phyloP scores from a whole-genome alignment of 2,797 vertebrate genomes.

The Coranthus polyacanthus region DNA sequence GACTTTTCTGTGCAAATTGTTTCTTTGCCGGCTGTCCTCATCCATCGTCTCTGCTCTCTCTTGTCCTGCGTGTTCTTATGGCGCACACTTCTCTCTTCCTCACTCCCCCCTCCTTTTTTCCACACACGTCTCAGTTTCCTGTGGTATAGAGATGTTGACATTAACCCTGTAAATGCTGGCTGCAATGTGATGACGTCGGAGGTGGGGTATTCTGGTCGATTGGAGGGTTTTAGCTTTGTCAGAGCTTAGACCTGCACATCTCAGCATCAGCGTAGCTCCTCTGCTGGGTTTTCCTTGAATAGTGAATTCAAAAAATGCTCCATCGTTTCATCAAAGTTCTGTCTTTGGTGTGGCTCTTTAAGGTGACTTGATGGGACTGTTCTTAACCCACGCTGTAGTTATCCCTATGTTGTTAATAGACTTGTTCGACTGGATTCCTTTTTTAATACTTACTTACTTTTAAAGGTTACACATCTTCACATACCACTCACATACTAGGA shows the following conservation, averaged over 20 bases:
- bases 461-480: conserved; percentile 7
- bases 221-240: conserved; percentile 2
- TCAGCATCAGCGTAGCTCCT: conserved; percentile 20
- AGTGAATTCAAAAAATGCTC: not conserved
- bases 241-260: not conserved
- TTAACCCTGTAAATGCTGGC: conserved; percentile 83
- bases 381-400: not conserved
- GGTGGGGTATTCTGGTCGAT: conserved; percentile 9
- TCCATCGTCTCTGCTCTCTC: conserved; percentile 32
- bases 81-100: conserved; percentile 40
- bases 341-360: not conserved
- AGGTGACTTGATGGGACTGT: not conserved
- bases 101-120: conserved; percentile 36
- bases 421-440: conserved; percentile 28
- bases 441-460: conserved; percentile 8
- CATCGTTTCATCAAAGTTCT: conserved; percentile 8
- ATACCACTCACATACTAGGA: too few relatives aligned
- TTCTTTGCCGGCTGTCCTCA: conserved; percentile 31
- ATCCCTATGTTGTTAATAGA: not conserved
- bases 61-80: conserved; percentile 41
- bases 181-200: conserved; percentile 43
- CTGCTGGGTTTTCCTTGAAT: not conserved
- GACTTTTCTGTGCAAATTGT: not conserved
- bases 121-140: conserved; percentile 69
- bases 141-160: conserved; percentile 51